Percentiles rank a stretch among this genome's conserved stretches.
Evolutionary conservation across 2,113 vertebrate species (phyloP).

Genomic region (Gnathonemus longibarbis): DNA sequence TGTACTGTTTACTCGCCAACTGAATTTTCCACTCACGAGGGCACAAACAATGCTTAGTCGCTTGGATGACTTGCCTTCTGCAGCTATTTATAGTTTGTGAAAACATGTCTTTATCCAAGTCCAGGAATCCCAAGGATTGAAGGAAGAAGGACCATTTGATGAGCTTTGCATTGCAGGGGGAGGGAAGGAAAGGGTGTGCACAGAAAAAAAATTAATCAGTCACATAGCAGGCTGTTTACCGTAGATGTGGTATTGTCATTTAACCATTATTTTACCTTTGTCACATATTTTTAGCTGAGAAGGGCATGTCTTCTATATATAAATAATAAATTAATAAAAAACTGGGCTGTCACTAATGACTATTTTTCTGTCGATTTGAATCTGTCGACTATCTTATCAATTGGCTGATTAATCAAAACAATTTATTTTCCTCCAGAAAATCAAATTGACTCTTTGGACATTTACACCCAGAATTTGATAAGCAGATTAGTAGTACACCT

Average conservation of each 20-base stretch:
- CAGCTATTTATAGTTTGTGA: conserved; percentile 15
- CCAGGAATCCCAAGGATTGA: background rate
- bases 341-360: background rate
- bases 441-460: background rate
- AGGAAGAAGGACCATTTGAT: background rate
- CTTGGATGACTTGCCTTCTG: background rate
- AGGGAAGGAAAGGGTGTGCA: conserved; percentile 6
- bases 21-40: conserved; percentile 17
- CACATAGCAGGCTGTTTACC: background rate
- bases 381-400: background rate
- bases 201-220: background rate
- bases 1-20: background rate
- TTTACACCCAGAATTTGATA: background rate
- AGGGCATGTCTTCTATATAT: background rate
- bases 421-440: background rate
- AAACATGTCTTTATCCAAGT: conserved; percentile 11
- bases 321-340: background rate
- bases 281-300: background rate
- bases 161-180: background rate
- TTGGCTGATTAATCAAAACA: background rate
- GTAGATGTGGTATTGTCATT: background rate
- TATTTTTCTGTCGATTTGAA: background rate
- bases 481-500: background rate
- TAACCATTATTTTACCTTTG: background rate
- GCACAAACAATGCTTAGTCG: conserved; percentile 6